phyloP scores from a whole-genome alignment of 2,888 invertebrate genomes.

The Eurytoma adleriae region DNA sequence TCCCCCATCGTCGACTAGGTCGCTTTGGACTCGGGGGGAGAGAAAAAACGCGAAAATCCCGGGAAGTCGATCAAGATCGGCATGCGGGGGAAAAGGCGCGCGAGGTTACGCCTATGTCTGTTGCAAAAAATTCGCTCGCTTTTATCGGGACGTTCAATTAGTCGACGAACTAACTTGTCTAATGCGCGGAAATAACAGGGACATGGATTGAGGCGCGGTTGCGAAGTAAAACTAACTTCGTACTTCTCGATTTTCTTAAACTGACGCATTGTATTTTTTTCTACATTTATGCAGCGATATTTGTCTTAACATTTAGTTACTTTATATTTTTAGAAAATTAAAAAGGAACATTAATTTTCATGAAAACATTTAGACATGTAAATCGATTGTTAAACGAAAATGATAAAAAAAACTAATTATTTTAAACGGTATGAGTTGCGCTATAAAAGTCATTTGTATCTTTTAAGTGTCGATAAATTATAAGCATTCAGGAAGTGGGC shows the following conservation, averaged over 20 bases:
- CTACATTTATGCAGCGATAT: no score
- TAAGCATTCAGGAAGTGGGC: background rate
- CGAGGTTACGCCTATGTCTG: no score
- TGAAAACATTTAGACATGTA: background rate
- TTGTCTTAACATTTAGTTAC: no score
- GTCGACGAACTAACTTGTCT: background rate
- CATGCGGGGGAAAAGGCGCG: background rate
- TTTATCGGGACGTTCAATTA: constrained; percentile 12
- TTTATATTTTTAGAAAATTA: background rate
- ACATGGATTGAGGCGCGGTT: background rate
- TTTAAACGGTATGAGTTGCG: no score
- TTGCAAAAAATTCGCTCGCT: constrained; percentile 7
- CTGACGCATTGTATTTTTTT: no score
- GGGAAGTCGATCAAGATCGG: background rate
- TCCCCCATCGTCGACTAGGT: background rate
- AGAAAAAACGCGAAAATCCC: constrained; percentile 3
- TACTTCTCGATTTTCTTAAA: no score
- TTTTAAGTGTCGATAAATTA: background rate
- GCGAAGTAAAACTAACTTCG: background rate
- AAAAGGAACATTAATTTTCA: background rate
- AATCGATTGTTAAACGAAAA: constrained; percentile 1
- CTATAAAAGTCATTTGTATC: no score
- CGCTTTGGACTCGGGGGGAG: background rate
- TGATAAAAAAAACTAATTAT: no score
- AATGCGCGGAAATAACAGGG: background rate